Conservation (phyloP, 2,888 invertebrate genomes). For the Drosophila incognita region DNA sequence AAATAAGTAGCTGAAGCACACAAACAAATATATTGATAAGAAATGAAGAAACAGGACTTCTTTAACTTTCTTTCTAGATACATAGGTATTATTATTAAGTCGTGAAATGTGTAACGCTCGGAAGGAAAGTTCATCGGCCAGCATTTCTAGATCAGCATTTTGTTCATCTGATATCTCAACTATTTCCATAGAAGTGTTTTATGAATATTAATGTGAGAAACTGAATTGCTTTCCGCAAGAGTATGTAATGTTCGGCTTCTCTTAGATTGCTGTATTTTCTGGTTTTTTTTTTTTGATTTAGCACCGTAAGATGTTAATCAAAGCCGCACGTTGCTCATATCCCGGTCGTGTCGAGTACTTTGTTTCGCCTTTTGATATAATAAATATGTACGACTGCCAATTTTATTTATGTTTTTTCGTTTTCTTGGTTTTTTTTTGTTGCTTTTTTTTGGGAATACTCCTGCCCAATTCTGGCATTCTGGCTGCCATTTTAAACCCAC, state of each 20-base stretch:
- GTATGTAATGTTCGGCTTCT: not conserved
- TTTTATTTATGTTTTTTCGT: conserved; percentile 2
- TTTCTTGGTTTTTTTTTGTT: conserved; percentile 1
- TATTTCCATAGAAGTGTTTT: not conserved
- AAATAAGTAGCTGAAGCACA: conserved; percentile 36
- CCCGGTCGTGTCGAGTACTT: conserved; percentile 29
- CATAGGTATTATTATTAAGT: not conserved
- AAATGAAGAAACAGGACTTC: conserved; percentile 1
- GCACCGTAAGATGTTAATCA: conserved; percentile 71
- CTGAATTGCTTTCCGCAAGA: not conserved
- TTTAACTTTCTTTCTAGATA: not conserved
- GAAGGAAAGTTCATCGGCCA: not conserved
- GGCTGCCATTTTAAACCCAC: conserved; percentile 16
- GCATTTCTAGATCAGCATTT: not conserved
- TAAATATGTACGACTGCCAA: conserved; percentile 51
- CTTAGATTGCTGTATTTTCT: not conserved
- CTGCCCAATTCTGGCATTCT: not conserved
- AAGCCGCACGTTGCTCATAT: conserved; percentile 60
- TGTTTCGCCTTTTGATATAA: conserved; percentile 28
- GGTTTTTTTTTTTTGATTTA: not conserved
- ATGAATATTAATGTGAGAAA: not conserved
- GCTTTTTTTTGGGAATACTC: conserved; percentile 8
- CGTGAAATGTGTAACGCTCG: not conserved
- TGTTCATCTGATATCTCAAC: not conserved
- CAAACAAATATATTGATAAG: conserved; percentile 60